Conservation (phyloP, 2,797 vertebrate species). For the Muscicapa striata region DNA sequence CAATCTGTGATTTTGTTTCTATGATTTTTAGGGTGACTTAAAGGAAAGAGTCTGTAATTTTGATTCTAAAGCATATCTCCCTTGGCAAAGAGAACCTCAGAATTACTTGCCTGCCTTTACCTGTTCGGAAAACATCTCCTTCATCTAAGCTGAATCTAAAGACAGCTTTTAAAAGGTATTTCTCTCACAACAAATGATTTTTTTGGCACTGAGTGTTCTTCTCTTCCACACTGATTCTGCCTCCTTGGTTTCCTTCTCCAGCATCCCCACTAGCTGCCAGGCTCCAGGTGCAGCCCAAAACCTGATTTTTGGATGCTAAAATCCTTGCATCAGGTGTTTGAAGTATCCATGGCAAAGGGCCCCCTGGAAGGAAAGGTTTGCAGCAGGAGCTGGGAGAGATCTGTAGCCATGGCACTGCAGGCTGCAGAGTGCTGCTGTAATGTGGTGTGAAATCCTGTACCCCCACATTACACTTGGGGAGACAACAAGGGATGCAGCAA, state of each 20-base stretch:
- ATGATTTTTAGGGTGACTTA: accelerated
- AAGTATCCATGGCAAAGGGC: background rate
- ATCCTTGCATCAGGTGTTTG: background rate
- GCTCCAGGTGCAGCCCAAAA: background rate
- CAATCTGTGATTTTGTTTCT: background rate
- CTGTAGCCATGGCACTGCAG: background rate
- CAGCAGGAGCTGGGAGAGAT: background rate
- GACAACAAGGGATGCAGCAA: background rate
- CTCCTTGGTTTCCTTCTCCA: background rate
- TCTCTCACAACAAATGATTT: background rate
- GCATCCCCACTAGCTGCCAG: background rate
- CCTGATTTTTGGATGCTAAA: background rate
- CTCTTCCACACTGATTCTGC: background rate
- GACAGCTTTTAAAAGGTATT: background rate
- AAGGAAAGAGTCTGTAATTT: background rate
- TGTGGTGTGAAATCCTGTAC: background rate
- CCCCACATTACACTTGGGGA: background rate
- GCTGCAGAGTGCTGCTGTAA: accelerated
- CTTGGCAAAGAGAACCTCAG: background rate
- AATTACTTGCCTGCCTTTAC: background rate
- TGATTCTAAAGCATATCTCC: background rate
- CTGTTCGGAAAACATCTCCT: background rate
- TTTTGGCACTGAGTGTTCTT: background rate
- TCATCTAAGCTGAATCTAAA: background rate
- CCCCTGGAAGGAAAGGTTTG: background rate